Percentiles rank a stretch among this genome's conserved stretches.
Conservation (phyloP, 2,888 invertebrate species). For the Deilephila porcellus region DNA sequence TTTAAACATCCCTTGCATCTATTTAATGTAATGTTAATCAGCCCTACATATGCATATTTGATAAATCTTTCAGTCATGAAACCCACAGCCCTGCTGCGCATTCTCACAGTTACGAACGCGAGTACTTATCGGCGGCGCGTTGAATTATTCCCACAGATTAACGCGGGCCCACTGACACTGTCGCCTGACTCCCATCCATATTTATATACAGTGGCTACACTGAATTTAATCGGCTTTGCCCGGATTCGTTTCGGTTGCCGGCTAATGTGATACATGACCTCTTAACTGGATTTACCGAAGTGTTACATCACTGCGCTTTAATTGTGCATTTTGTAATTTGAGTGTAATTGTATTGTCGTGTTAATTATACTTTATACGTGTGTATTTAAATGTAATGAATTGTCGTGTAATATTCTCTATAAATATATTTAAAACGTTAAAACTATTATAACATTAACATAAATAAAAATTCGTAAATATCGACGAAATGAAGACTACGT, state of each 20-base stretch:
- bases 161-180: slow-evolving; percentile 50
- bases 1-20: no score
- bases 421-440: no score
- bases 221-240: slow-evolving; percentile 51
- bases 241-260: slow-evolving; percentile 37
- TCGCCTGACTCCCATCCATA: slow-evolving; percentile 52
- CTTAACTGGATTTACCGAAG: slow-evolving; percentile 28
- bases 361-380: background rate
- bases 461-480: no score
- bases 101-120: slow-evolving; percentile 32
- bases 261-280: slow-evolving; percentile 33
- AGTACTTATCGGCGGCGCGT: slow-evolving; percentile 14
- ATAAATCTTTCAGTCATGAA: slow-evolving; percentile 15
- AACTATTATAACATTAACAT: no score
- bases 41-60: background rate
- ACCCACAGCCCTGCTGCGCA: background rate
- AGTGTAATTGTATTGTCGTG: background rate
- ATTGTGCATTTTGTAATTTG: background rate
- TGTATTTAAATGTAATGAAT: no score
- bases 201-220: slow-evolving; percentile 46
- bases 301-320: background rate
- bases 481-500: no score
- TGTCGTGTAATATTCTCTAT: no score
- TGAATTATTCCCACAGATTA: slow-evolving; percentile 48
- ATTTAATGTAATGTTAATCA: background rate